Evolutionary conservation across 2,888 invertebrate genomes (phyloP).

Genomic region (Opisthograptis luteolata): DNA sequence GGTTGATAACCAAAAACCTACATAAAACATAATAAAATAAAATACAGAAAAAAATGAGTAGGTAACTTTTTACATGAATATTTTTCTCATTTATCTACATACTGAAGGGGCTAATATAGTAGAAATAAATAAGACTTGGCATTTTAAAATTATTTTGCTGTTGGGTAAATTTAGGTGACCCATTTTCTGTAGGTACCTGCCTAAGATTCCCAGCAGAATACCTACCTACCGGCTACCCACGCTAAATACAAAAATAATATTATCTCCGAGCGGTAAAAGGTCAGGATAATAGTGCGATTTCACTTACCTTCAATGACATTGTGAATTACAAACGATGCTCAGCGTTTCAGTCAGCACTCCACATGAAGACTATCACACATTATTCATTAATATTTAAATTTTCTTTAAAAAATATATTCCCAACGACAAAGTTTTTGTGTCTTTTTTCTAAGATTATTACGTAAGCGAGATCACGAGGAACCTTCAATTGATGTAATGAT

Average conservation of each 20-base stretch:
- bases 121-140: too few species aligned
- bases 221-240: constrained; percentile 9
- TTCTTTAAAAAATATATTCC: constrained; percentile 32
- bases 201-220: neutral
- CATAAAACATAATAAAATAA: too few species aligned
- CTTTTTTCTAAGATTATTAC: neutral
- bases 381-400: constrained; percentile 50
- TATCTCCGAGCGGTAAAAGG: neutral
- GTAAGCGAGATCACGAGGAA: constrained; percentile 1
- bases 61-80: too few species aligned
- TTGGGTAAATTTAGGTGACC: too few species aligned
- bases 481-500: constrained; percentile 1
- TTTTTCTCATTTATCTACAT: too few species aligned
- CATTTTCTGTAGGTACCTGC: too few species aligned
- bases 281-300: constrained; percentile 14
- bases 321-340: constrained; percentile 51
- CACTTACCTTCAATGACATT: constrained; percentile 73
- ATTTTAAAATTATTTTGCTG: too few species aligned
- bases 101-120: too few species aligned
- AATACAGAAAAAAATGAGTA: too few species aligned
- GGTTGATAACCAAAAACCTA: too few species aligned
- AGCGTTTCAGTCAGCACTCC: constrained; percentile 39
- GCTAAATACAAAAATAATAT: constrained; percentile 2
- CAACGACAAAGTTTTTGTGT: neutral
- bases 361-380: constrained; percentile 59